Conservation (phyloP, 1,140 invertebrate species). For the Brachionus rotundiformis region DNA sequence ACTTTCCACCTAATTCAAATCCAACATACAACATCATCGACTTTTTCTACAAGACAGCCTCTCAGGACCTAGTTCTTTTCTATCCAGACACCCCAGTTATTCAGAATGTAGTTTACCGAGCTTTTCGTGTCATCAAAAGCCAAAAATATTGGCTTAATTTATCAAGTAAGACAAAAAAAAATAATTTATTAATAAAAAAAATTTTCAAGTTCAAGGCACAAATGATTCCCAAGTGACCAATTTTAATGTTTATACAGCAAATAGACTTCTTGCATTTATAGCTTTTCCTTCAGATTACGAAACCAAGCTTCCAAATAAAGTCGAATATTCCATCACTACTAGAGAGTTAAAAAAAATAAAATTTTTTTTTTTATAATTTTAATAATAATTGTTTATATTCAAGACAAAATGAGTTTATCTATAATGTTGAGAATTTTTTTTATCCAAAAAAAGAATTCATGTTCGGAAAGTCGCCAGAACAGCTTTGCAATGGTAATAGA, state of each 20-base stretch:
- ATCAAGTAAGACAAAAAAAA: neutral
- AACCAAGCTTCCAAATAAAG: neutral
- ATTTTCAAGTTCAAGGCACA: conserved; percentile 41
- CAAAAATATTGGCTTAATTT: conserved; percentile 44
- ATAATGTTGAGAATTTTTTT: neutral
- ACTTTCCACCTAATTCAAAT: neutral
- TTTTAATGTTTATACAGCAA: conserved; percentile 1
- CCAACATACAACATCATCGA: conserved; percentile 15
- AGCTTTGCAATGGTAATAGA: conserved; percentile 18
- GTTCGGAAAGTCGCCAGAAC: conserved; percentile 26
- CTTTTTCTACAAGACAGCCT: conserved; percentile 21
- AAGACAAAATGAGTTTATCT: conserved; percentile 27
- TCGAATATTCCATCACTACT: conserved; percentile 32
- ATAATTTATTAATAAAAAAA: neutral
- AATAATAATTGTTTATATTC: no score
- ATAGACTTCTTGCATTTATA: conserved; percentile 30
- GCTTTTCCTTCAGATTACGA: neutral
- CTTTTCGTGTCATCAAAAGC: conserved; percentile 27
- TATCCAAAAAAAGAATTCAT: neutral
- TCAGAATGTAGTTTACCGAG: conserved; percentile 7
- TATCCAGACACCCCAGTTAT: conserved; percentile 23
- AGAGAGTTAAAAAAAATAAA: conserved; percentile 21
- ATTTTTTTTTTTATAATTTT: no score
- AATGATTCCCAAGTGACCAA: conserved; percentile 4
- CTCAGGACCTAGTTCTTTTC: conserved; percentile 25